Conservation (phyloP, 2,113 vertebrate species). For the Strix aluco region DNA sequence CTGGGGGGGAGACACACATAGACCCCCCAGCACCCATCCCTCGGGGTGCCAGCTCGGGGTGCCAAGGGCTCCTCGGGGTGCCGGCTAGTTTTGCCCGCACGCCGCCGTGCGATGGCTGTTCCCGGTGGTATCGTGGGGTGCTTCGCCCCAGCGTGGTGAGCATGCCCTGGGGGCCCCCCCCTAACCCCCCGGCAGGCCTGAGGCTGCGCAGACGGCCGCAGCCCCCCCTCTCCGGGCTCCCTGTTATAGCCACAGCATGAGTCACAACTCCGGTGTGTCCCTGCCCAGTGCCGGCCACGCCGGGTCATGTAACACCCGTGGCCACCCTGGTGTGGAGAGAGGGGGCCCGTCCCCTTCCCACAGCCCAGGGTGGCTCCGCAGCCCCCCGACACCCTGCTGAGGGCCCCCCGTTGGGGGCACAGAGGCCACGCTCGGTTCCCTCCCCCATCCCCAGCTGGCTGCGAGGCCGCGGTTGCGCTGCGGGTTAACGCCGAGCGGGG, state of each 20-base stretch:
- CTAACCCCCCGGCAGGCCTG: not conserved
- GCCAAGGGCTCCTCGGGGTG: not conserved
- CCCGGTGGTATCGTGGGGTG: not conserved
- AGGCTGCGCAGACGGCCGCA: not conserved
- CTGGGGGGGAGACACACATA: not conserved
- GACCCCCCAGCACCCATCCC: not conserved
- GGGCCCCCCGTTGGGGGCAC: too few species aligned
- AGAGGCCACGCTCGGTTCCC: fast-evolving
- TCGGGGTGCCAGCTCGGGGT: not conserved
- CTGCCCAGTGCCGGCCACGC: constrained; percentile 35
- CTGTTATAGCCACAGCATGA: constrained; percentile 39
- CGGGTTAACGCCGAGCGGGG: constrained; percentile 49
- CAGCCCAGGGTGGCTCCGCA: not conserved
- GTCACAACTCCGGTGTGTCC: constrained; percentile 30
- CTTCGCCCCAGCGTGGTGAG: not conserved
- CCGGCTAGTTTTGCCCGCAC: fast-evolving
- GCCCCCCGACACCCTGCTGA: not conserved
- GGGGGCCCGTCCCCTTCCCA: not conserved
- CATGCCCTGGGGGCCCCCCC: not conserved
- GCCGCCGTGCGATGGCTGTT: fast-evolving
- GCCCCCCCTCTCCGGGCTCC: not conserved
- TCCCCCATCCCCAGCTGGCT: not conserved
- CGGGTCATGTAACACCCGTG: constrained; percentile 15
- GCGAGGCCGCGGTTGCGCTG: not conserved
- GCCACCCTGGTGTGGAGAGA: not conserved